Evolutionary conservation across 1,140 invertebrate species (phyloP), one percentile per base, ranked within the genome.

Genomic region (Polypedilum pembai): DNA sequence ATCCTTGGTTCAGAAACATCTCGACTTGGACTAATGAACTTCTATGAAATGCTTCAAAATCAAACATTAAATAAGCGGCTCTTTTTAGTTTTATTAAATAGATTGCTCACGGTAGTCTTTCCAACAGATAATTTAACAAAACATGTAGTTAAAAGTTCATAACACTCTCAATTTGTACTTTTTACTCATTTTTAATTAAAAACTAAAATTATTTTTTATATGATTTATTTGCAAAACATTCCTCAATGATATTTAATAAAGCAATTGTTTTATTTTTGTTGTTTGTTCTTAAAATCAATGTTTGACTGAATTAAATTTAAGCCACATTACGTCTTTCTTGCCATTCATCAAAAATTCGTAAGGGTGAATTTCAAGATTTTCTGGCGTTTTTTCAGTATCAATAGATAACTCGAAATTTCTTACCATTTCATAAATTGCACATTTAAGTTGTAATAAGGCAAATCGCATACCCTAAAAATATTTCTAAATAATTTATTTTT

Each of bases 1-100:
- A 90, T 98, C 77, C 91, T 98, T 76, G 95, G 96, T 1, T 92
- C 90, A 76, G 93, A 96, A 78, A 95, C 94, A 7, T 93, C 94
- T 7, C 84, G 92, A 40, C 87, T 89, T 75, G 95, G 95, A n/a
- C 84, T 97, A 0, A 82, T 94, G n/a, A 90, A 90, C 41, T 89
- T 96, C 3, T 97, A 96, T 80, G 91, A 95, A 78, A 85, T 96
- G 76, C 90, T 96, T 78, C 95, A 98, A 85, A 87, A 91, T 76
- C 88, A 90, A 77, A 87, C 90, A 75, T 86, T 98, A 24, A 98
- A 98, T 83, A 88, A 89, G 78, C 86, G 96, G 78, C 85, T 98
- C 73, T 80, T 94, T 17, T 93, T 94, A 78, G 93, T 98, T n/a
- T 82, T 97, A 8, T 82, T 97, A 4, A 94, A 98, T 82, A 89